These are phyloP conservation scores for Serripes groenlandicus DNA, from an alignment of 2,888 invertebrate species.

Conservation along the genomic window DNA sequence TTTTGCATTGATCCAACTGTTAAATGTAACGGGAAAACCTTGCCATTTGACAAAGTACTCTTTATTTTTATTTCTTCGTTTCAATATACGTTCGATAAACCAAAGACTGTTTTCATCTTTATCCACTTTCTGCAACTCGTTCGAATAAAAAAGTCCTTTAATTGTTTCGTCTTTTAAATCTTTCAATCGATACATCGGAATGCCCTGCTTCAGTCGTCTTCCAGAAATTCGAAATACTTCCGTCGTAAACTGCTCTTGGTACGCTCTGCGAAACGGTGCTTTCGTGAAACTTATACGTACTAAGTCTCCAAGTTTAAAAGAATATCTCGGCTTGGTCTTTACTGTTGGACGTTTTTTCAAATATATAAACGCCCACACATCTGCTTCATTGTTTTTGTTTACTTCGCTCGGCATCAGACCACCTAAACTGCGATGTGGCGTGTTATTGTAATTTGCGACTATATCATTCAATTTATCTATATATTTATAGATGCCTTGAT, in stretches of 20 bases:
- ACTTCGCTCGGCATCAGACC: constrained; percentile 36
- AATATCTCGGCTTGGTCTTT: constrained; percentile 28
- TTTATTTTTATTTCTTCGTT: constrained; percentile 32
- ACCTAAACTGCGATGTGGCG: constrained; percentile 43
- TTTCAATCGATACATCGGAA: constrained; percentile 40
- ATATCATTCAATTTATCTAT: constrained; percentile 41
- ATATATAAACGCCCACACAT: constrained; percentile 46
- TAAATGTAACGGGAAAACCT: constrained; percentile 45
- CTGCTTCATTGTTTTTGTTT: constrained; percentile 40
- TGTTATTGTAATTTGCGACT: constrained; percentile 46
- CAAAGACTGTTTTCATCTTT: constrained; percentile 59
- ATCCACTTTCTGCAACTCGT: constrained; percentile 47
- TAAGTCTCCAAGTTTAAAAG: constrained; percentile 31
- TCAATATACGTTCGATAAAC: constrained; percentile 44
- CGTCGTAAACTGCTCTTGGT: constrained; percentile 42
- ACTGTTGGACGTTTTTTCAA: constrained; percentile 24
- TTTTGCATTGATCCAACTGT: constrained; percentile 26
- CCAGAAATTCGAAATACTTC: constrained; percentile 47
- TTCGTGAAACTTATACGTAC: constrained; percentile 44
- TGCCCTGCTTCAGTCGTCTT: constrained; percentile 33
- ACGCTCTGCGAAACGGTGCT: constrained; percentile 30
- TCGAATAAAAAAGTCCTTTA: constrained; percentile 37
- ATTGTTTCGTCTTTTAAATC: constrained; percentile 41
- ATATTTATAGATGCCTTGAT: constrained; percentile 39
- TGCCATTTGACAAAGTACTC: constrained; percentile 41